Evolutionary conservation across 92 coral and sea anemone genomes (phyloP).

Genomic region (Epizoanthus scotinus): DNA sequence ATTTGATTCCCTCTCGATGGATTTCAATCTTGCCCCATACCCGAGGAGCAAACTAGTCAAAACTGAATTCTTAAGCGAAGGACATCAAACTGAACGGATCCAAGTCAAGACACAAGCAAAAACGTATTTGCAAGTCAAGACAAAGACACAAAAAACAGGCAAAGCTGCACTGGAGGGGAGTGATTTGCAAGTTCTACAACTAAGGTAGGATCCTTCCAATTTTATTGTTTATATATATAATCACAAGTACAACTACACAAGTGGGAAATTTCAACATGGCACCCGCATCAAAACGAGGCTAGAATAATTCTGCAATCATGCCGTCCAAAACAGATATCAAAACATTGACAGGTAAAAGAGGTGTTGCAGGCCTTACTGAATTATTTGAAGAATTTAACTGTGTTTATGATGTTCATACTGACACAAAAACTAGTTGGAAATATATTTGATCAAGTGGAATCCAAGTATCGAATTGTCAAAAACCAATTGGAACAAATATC

Average conservation of each 20-base stretch:
- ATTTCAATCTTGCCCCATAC: too few species aligned
- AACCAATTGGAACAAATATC: conserved; percentile 37
- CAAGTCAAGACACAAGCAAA: not conserved
- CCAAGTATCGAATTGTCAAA: conserved; percentile 42
- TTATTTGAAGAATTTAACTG: conserved; percentile 53
- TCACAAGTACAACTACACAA: not conserved
- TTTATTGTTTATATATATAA: not conserved
- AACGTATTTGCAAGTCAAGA: not conserved
- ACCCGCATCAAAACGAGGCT: conserved; percentile 4
- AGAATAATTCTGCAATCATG: not conserved
- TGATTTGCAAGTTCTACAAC: not conserved
- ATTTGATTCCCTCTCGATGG: not conserved
- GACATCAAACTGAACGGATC: not conserved
- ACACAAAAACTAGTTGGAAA: conserved; percentile 33
- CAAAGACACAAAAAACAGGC: not conserved
- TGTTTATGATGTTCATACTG: conserved; percentile 25
- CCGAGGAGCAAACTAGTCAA: not conserved
- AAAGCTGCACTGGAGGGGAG: too few species aligned
- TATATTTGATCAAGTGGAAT: conserved; percentile 38
- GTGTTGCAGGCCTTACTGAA: conserved; percentile 38
- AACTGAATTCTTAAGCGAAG: not conserved
- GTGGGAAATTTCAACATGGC: not conserved
- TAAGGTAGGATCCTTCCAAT: conserved; percentile 17
- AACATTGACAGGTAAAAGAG: conserved; percentile 42
- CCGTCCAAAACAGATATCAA: conserved; percentile 52